Base-by-base conservation (phyloP, 2,888 invertebrate genomes). In the Dichetophora obliterata region DNA sequence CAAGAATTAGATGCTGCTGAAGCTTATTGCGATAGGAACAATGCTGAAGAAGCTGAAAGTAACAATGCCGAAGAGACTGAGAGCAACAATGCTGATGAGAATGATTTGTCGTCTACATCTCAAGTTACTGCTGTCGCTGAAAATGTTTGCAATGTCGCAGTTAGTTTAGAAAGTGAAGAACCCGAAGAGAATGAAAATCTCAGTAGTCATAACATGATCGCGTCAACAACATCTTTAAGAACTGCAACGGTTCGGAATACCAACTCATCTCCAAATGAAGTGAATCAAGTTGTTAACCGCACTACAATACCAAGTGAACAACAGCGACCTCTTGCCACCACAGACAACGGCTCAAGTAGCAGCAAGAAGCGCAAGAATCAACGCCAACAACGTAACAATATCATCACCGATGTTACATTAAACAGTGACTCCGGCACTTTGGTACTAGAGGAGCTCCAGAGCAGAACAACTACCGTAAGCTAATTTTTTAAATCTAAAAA, bases 1-100 rank as follows among this genome's bases (percentile, higher is more conserved):
- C 22, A 59, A 19, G 78, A 73, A 11, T 16, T 75, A 19, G 68
- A 70, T 9, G 70, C 50, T n/a, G 66, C 37, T 52, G 63, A 24
- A 72, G 66, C 43, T 11, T 43, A 76, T 27, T 43, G 78, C 5
- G 70, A 31, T 2, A 75, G 61, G n/a, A 75, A 61, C 37, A 27
- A 66, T 34, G 79, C 78, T 34, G 80, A 80, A 22, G 82, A 82
- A 68, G 76, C 80, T 24, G 80, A 80, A 0, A 79, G 78, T 8
- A 82, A 82, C 31, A 80, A 82, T 34, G 81, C 80, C 4, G 82
- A 82, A n/a, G 82, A 81, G 14, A 81, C 80, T 11, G 82, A 82
- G 34, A 83, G 82, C 48, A 81, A 82, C 65, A 83, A 80, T 61
- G 79, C 77, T 19, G 79, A 80, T 5, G 78, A 80, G 5, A 81